A percentile compares a stretch with the other conserved stretches of the same genome.
phyloP scores from a whole-genome alignment of 2,888 invertebrate species.

The Chaitophorus viminalis region DNA sequence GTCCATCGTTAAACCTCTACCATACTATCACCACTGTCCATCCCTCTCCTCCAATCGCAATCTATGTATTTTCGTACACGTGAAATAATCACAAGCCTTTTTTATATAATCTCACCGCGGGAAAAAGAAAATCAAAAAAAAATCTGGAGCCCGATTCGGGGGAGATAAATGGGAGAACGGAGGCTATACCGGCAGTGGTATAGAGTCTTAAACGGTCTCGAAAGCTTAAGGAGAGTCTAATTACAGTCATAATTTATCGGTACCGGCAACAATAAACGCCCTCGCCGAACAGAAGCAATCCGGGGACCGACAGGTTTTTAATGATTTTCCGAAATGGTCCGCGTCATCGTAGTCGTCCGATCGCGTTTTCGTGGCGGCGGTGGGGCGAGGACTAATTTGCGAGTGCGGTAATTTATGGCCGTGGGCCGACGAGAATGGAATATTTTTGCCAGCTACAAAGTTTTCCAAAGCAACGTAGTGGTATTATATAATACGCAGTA shows the following conservation, averaged over 20 bases:
- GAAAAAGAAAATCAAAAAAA: conserved; percentile 4
- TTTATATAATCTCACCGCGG: not conserved
- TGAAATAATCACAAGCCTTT: not conserved
- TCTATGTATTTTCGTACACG: not conserved
- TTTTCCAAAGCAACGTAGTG: not conserved
- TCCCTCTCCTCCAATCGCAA: not conserved
- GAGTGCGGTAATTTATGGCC: conserved; percentile 50
- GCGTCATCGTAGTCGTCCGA: not conserved
- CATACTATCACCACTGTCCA: no score
- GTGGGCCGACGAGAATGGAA: conserved; percentile 43
- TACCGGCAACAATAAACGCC: conserved; percentile 28
- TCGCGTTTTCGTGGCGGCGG: not conserved
- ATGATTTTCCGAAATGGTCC: conserved; percentile 55
- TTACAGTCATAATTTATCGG: conserved; percentile 50
- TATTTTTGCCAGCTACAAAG: conserved; percentile 39
- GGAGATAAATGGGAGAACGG: not conserved
- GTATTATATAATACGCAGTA: not conserved
- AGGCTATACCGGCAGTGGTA: not conserved
- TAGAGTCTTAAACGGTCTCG: conserved; percentile 13
- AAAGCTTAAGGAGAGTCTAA: conserved; percentile 34
- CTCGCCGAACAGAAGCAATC: not conserved
- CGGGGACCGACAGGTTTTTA: conserved; percentile 57
- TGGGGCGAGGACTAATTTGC: conserved; percentile 28
- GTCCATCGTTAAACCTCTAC: no score
- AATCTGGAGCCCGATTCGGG: not conserved